Evolutionary conservation across 2,113 vertebrate species (phyloP), one percentile per base, ranked within the genome.

Genomic region (Elaphurus davidianus): DNA sequence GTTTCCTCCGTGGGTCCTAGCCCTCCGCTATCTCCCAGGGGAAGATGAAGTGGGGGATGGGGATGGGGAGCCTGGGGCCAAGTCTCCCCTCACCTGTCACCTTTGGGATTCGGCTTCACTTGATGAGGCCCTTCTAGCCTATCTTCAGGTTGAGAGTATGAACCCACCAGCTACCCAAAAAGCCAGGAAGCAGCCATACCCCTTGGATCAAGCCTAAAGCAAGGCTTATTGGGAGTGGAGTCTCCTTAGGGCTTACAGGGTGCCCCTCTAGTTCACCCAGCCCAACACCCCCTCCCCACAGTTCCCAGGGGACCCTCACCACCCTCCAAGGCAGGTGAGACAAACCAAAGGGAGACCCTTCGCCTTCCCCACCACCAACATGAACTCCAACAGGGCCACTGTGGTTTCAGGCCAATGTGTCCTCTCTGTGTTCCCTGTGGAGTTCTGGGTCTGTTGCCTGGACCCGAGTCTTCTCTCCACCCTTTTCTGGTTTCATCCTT

Each of bases 1-100:
- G 88, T 96, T 97, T 87, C 50, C 92, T 98, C 85, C 14, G 16
- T 60, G 95, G 96, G 93, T 45, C 96, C 96, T 81, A 76, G 88
- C 62, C 54, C 54, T 59, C 62, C 16, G 55, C 78, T 64, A 13
- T 25, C 81, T 33, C 21, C 88, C 78, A 45, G 54, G 57, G 89
- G 43, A 50, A 96, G 27, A 85, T 71, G 91, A 74, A 87, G 55
- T 25, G 52, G 96, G 87, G 71, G 8, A 27, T 87, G 52, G 95
- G 90, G 45, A 5, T 33, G 76, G 91, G 92, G 27, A 90, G 52
- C 67, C 54, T 33, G 23, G 71, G 88, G 27, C 52, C 16, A 15
- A 83, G 62, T 54, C 50, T 85, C 81, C 78, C 47, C 25, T 43
- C 40, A 27, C 57, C 5, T 23, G 28, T 92, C 21, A 19, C 88